Evolutionary conservation across 2,797 vertebrate genomes (phyloP).

Genomic region (Oreochromis grahami): DNA sequence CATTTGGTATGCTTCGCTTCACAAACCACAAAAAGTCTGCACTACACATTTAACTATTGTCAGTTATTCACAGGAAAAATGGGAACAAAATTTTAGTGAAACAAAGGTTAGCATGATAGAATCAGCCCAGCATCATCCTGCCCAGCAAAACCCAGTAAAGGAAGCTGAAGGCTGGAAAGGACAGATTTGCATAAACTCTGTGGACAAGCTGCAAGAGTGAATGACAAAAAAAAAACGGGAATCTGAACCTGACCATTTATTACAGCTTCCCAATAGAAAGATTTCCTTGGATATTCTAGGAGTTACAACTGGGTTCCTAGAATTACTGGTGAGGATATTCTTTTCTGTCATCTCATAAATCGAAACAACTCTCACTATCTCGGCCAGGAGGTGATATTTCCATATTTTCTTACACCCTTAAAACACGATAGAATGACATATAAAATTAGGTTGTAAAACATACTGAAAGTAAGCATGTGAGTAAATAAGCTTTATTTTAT

Average conservation of each 20-base stretch:
- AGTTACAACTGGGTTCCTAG: neutral
- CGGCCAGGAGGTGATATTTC: neutral
- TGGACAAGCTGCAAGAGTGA: neutral
- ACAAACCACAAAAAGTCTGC: neutral
- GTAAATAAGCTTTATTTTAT: neutral
- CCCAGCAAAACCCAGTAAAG: neutral
- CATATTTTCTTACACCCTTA: fast-evolving
- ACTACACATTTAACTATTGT: neutral
- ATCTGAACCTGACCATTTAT: neutral
- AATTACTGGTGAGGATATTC: neutral
- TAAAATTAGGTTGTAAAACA: neutral
- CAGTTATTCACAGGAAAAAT: neutral
- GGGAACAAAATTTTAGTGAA: neutral
- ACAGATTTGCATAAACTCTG: neutral
- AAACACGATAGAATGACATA: neutral
- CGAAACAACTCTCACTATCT: neutral
- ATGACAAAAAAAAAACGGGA: neutral
- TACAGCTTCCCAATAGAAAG: fast-evolving
- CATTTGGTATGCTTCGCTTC: neutral
- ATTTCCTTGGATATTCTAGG: neutral
- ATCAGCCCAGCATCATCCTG: neutral
- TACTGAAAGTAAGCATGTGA: neutral
- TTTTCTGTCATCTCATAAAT: neutral
- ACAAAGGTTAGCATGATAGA: neutral
- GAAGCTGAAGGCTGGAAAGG: neutral